Conservation (phyloP, 2,113 vertebrate genomes). For the Chrysemys picta region DNA sequence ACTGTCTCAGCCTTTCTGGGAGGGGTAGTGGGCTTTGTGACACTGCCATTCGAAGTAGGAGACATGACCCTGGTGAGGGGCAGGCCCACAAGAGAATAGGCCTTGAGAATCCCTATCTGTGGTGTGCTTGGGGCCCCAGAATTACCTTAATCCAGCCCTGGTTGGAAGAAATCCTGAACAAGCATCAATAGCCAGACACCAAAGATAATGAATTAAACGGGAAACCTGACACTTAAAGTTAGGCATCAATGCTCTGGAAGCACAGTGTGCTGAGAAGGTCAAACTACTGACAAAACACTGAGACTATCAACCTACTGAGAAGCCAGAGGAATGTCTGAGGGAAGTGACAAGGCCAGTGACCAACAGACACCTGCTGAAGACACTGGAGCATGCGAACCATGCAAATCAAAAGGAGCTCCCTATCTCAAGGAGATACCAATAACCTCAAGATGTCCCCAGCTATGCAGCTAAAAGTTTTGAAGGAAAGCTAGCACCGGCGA, state of each 20-base stretch:
- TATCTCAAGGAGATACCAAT: not conserved
- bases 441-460: not conserved
- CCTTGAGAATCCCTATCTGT: fast-evolving
- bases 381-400: not conserved
- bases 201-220: not conserved
- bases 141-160: not conserved
- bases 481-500: not conserved
- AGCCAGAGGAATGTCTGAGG: not conserved
- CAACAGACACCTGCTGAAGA: not conserved
- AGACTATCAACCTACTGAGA: not conserved
- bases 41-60: not conserved
- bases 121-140: not conserved
- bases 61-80: not conserved
- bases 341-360: not conserved
- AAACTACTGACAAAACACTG: not conserved
- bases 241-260: not conserved
- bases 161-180: not conserved
- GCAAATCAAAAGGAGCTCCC: not conserved
- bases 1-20: not conserved
- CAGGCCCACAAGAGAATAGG: not conserved
- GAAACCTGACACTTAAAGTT: not conserved
- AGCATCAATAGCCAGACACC: not conserved
- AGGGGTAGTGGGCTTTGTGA: not conserved
- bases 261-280: not conserved
- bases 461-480: not conserved